Conservation (phyloP, 2,888 invertebrate species). For the Choristoneura rosaceana region DNA sequence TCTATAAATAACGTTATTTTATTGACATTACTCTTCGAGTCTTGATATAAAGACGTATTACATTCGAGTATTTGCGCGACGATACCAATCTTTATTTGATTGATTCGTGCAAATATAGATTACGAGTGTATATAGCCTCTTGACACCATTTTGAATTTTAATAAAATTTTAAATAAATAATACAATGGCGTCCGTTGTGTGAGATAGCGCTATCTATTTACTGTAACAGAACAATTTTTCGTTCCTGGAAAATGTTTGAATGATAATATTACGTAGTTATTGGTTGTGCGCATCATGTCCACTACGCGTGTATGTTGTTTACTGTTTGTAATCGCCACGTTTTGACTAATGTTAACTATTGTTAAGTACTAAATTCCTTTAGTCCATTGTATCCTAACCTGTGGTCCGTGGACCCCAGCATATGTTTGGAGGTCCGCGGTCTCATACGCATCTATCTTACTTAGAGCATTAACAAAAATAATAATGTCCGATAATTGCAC, state of each 20-base stretch:
- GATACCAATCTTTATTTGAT: constrained; percentile 33
- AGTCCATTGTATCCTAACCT: too few relatives aligned
- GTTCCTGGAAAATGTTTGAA: constrained; percentile 1
- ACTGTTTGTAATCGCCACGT: background rate
- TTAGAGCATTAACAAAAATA: too few relatives aligned
- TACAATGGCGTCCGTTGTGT: constrained; percentile 10
- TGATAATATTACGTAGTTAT: background rate
- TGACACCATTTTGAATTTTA: constrained; percentile 37
- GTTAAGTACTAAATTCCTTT: too few relatives aligned
- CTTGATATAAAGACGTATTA: constrained; percentile 28
- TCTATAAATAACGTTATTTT: constrained; percentile 30
- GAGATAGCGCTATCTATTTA: constrained; percentile 18
- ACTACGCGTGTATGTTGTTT: background rate
- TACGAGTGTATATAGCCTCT: constrained; percentile 9
- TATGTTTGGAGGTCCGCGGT: too few relatives aligned
- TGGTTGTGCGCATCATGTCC: background rate
- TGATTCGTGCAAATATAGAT: constrained; percentile 22
- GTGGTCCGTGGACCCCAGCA: too few relatives aligned
- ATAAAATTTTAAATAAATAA: constrained; percentile 22
- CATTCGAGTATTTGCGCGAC: constrained; percentile 27
- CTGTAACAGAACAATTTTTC: background rate
- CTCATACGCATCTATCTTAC: too few relatives aligned
- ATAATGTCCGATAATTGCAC: too few relatives aligned
- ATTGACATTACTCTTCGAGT: constrained; percentile 29
- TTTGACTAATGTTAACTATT: background rate